A percentile compares a stretch with the other conserved stretches of the same genome.
Conservation (phyloP, 2,888 invertebrate genomes). For the Itoplectis maculator region DNA sequence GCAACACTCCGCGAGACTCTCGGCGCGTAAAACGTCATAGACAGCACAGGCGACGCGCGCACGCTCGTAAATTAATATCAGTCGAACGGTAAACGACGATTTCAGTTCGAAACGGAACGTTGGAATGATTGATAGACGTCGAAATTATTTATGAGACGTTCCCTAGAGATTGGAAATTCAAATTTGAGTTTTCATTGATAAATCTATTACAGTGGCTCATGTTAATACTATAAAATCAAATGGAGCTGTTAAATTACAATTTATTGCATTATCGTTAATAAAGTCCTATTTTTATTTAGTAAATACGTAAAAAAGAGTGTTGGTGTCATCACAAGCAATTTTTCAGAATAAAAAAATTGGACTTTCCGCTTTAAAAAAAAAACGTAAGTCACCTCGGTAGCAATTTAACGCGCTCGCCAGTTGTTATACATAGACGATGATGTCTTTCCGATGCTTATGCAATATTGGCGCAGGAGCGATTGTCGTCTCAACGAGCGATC, state of each 20-base stretch:
- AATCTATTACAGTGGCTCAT: neutral
- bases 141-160: neutral
- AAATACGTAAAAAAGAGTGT: no score
- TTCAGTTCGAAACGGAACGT: neutral
- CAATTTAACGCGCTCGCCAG: slow-evolving; percentile 1
- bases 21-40: slow-evolving; percentile 33
- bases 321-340: no score
- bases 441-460: slow-evolving; percentile 65
- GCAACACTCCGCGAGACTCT: slow-evolving; percentile 41
- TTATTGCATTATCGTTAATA: no score
- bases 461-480: slow-evolving; percentile 58
- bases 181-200: neutral
- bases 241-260: no score
- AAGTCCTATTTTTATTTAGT: no score
- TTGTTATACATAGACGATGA: slow-evolving; percentile 50
- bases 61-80: slow-evolving; percentile 31
- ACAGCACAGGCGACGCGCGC: no score
- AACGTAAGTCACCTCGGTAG: neutral
- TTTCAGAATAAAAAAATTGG: no score
- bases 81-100: slow-evolving; percentile 19
- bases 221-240: no score
- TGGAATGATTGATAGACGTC: neutral
- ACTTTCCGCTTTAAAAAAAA: neutral
- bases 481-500: slow-evolving; percentile 31
- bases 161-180: neutral